Percentiles rank a stretch among this genome's conserved stretches.
Conservation (phyloP, 2,888 invertebrate genomes). For the Cryptops parisi region DNA sequence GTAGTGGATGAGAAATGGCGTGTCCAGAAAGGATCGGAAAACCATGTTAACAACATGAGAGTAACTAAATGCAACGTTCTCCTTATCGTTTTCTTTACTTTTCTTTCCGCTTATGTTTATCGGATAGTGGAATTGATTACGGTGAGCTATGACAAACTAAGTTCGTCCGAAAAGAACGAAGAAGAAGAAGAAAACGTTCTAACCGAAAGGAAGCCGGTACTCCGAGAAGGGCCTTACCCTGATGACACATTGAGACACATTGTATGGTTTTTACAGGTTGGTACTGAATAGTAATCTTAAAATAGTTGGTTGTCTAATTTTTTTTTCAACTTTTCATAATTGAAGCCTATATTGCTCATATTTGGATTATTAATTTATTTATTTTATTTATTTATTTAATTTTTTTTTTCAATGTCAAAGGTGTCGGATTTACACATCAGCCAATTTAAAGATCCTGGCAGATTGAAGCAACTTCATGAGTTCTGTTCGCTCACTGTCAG, state of each 20-base stretch:
- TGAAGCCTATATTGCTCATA: no score
- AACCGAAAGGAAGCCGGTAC: constrained; percentile 20
- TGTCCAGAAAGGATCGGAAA: no score
- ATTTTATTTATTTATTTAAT: no score
- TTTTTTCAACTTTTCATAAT: no score
- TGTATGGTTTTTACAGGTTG: constrained; percentile 13
- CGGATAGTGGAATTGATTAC: constrained; percentile 52
- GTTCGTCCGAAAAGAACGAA: constrained; percentile 23
- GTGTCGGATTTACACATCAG: constrained; percentile 82
- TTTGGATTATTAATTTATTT: no score
- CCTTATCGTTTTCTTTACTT: constrained; percentile 44
- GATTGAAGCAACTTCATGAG: constrained; percentile 59
- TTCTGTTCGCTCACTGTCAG: constrained; percentile 62
- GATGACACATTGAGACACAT: constrained; percentile 8
- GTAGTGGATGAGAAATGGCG: no score
- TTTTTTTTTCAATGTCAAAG: constrained; percentile 35
- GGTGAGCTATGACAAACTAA: constrained; percentile 38
- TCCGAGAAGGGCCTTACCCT: not conserved
- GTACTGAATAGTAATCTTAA: not conserved
- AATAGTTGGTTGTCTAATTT: no score
- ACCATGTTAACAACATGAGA: constrained; percentile 40
- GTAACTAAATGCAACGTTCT: constrained; percentile 47
- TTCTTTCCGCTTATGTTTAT: constrained; percentile 51
- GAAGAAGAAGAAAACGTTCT: constrained; percentile 7
- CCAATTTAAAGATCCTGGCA: constrained; percentile 56